These are phyloP conservation scores for Aethina tumida DNA, from an alignment of 1,140 invertebrate genomes.

Conservation along the genomic window DNA sequence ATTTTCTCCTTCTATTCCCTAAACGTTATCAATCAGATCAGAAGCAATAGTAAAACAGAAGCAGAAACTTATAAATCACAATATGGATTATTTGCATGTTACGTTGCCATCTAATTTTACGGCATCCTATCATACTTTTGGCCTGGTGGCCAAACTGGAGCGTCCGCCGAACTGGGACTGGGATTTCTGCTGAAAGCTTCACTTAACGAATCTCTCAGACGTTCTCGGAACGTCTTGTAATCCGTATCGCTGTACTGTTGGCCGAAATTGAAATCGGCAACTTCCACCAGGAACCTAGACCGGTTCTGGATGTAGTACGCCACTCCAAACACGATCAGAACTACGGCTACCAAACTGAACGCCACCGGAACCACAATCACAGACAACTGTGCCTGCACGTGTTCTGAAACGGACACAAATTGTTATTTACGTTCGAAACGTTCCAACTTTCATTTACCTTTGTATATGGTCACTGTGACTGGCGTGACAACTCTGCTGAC, in stretches of 20 bases:
- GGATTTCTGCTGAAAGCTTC: constrained; percentile 41
- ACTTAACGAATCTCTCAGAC: constrained; percentile 65
- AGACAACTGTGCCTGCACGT: constrained; percentile 65
- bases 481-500: constrained; percentile 55
- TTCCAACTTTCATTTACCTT: constrained; percentile 46
- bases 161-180: constrained; percentile 24
- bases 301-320: constrained; percentile 73
- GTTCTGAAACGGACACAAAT: constrained; percentile 45
- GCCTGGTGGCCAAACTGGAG: constrained; percentile 30
- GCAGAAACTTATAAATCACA: no score
- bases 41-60: no score
- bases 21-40: no score
- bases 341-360: constrained; percentile 66
- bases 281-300: constrained; percentile 67
- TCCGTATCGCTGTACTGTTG: constrained; percentile 64
- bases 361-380: constrained; percentile 75
- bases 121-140: constrained; percentile 35
- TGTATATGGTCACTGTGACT: constrained; percentile 67
- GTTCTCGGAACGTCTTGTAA: constrained; percentile 74
- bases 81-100: no score
- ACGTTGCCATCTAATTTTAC: constrained; percentile 15
- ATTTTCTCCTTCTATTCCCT: no score
- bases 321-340: constrained; percentile 72
- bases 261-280: constrained; percentile 81
- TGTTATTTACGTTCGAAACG: not conserved